phyloP scores from a whole-genome alignment of 2,888 invertebrate genomes.

The Dendrolimus houi region DNA sequence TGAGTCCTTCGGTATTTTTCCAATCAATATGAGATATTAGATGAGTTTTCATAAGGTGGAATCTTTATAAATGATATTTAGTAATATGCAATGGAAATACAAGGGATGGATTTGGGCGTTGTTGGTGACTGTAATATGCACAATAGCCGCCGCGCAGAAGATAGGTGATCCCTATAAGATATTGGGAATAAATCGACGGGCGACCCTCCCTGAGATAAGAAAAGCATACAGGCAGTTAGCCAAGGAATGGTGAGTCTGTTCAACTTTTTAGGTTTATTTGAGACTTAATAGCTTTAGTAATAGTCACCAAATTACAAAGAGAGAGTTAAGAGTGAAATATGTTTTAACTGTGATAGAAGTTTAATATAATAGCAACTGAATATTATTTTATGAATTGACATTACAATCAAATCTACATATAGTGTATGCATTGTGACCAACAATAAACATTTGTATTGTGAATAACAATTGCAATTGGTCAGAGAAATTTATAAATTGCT shows the following conservation, averaged over 20 bases:
- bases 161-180: conserved; percentile 89
- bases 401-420: not conserved
- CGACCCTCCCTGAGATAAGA: conserved; percentile 88
- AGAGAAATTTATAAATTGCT: too few species aligned
- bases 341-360: too few species aligned
- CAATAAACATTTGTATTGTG: too few species aligned
- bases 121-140: conserved; percentile 32
- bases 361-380: not conserved
- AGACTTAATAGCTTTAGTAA: too few species aligned
- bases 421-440: too few species aligned
- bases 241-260: conserved; percentile 87
- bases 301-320: too few species aligned
- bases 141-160: conserved; percentile 51
- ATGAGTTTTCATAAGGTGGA: conserved; percentile 8
- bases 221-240: conserved; percentile 93
- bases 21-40: conserved; percentile 11
- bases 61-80: conserved; percentile 15
- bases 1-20: conserved; percentile 28
- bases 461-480: too few species aligned
- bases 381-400: conserved; percentile 2
- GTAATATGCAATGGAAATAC: conserved; percentile 68
- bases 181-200: conserved; percentile 84
- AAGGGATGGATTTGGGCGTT: conserved; percentile 49
- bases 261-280: not conserved
- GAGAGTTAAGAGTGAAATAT: too few species aligned